Evolutionary conservation across 1,140 invertebrate genomes (phyloP).

Genomic region (Drosophila elegans): DNA sequence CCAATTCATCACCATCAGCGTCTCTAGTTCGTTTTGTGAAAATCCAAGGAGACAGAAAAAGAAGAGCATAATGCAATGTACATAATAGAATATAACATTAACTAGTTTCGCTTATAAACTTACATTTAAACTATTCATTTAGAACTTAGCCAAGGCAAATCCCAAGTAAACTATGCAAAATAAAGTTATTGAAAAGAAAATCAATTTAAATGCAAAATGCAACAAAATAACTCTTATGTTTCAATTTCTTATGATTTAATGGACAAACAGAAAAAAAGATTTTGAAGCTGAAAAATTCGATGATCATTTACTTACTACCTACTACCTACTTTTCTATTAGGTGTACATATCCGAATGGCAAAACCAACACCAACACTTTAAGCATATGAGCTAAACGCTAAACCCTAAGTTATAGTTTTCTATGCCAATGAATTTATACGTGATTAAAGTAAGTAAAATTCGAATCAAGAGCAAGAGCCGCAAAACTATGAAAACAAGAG

Average conservation of each 20-base stretch:
- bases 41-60: constrained; percentile 5
- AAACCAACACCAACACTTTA: not conserved
- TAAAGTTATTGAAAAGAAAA: constrained; percentile 38
- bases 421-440: constrained; percentile 64
- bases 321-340: constrained; percentile 11
- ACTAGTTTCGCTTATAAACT: constrained; percentile 53
- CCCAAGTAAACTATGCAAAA: constrained; percentile 45
- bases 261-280: constrained; percentile 3
- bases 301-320: constrained; percentile 5
- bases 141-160: constrained; percentile 53
- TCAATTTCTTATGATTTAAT: constrained; percentile 19
- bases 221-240: constrained; percentile 24
- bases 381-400: constrained; percentile 12
- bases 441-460: constrained; percentile 41
- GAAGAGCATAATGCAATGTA: constrained; percentile 37
- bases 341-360: constrained; percentile 36
- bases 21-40: constrained; percentile 32
- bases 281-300: not conserved
- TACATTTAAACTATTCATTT: constrained; percentile 56
- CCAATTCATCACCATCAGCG: constrained; percentile 33
- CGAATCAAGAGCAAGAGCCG: constrained; percentile 7
- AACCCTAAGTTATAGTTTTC: constrained; percentile 45
- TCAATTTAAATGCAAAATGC: constrained; percentile 33
- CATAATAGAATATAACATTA: constrained; percentile 46
- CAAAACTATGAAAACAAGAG: constrained; percentile 27